Base-by-base conservation (phyloP, 2,888 invertebrate species). In the Entomobrya multifasciata region DNA sequence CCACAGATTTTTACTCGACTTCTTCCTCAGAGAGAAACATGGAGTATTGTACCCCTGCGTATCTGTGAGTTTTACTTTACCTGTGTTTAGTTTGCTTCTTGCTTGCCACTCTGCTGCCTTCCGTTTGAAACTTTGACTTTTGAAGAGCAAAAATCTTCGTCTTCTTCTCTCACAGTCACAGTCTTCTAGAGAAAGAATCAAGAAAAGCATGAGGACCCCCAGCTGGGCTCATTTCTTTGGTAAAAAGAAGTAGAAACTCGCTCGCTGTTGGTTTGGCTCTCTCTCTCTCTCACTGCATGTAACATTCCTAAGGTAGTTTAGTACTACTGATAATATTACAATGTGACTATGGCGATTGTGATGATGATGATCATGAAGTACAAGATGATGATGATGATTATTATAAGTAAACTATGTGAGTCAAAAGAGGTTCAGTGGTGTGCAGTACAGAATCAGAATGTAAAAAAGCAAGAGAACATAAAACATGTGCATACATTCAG, bases 181-280 rank as follows among this genome's bases (percentile, higher is more conserved):
- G 17, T 57, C 65, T 52, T 41, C 44, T 57, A 72, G 25, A 84
- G 77, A 83, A 72, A 77, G 82, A 74, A 49, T 41, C 36, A 74
- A 81, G 78, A 86, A 62, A 80, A 80, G 86, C 86, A 86, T 86
- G 85, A 79, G 86, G 86, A 86, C 86, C 86, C 86, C 86, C 86
- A 86, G 76, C 86, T 86, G 86, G 86, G 86, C 25, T 86, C 74
- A 80, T 72, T 72, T 80, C 62, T 86, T 81, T 65, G 15, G 80
- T 67, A 62, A 82, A 78, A 41, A 52, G 67, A 52, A 81, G 41
- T 36, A 78, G 55, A 65, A 83, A 62, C 47, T 76, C 49, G 55
- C 47, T 76, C 49, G 55, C 44, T 72, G 30, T 67, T 67, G 67
- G 67, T 47, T 76, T 47, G 8, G 30, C 41, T 57, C 36, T 36